These are phyloP conservation scores for Mus spretus DNA, from an alignment of 2,797 vertebrate species.

Conservation along the genomic window DNA sequence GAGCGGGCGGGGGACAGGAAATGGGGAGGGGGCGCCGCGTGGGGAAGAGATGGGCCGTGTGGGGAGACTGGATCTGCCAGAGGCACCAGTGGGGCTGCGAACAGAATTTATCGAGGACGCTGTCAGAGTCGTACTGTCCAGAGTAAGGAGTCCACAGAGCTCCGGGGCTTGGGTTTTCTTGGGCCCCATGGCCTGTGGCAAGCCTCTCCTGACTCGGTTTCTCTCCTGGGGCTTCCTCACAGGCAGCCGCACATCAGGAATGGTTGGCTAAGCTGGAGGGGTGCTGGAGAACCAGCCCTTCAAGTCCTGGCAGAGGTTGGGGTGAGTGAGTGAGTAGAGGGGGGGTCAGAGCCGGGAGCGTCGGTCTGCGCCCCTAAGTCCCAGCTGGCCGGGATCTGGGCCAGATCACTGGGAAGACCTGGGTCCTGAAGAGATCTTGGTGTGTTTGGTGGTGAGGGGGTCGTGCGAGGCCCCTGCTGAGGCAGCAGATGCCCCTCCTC, in stretches of 20 bases:
- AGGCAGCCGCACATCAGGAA: not conserved
- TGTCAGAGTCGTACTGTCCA: not conserved
- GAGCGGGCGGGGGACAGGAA: conserved; percentile 71
- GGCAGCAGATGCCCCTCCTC: not conserved
- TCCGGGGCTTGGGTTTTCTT: not conserved
- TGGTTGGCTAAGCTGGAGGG: not conserved
- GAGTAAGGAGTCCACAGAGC: not conserved
- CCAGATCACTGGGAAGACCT: not conserved
- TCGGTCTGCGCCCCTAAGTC: not conserved
- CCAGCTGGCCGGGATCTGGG: not conserved
- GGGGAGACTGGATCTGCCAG: not conserved
- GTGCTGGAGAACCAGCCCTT: not conserved
- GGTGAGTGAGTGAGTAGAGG: not conserved
- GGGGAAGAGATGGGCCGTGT: conserved; percentile 20
- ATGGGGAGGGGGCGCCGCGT: conserved; percentile 58
- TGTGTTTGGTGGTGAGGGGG: conserved; percentile 25
- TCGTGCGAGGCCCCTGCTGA: not conserved
- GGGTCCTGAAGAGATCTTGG: not conserved
- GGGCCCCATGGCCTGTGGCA: not conserved
- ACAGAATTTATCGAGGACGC: not conserved
- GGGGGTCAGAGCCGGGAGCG: not conserved
- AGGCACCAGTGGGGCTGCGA: not conserved
- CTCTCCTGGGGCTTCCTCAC: not conserved
- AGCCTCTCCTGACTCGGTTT: conserved; percentile 64
- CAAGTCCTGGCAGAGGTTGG: not conserved